phyloP scores from a whole-genome alignment of 2,797 vertebrate genomes.

The Anas bernieri region DNA sequence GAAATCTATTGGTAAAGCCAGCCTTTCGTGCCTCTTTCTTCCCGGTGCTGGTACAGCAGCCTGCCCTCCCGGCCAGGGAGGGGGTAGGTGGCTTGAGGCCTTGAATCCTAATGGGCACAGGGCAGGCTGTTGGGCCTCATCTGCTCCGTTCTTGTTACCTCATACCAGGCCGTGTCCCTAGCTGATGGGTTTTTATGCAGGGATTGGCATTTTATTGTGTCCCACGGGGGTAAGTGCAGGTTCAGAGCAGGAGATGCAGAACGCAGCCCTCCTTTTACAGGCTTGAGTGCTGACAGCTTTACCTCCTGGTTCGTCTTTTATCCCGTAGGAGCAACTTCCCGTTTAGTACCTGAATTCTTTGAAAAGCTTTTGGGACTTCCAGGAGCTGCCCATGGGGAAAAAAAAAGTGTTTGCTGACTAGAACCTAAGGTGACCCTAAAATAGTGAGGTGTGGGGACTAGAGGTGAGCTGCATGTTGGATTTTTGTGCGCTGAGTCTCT shows the following conservation, averaged over 20 bases:
- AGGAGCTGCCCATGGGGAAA: accelerated
- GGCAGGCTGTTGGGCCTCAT: background rate
- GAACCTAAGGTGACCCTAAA: background rate
- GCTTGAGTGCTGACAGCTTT: background rate
- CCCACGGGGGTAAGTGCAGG: background rate
- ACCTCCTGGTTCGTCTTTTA: background rate
- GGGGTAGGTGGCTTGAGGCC: background rate
- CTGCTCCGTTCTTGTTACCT: background rate
- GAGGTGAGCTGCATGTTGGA: background rate
- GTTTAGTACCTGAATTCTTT: background rate
- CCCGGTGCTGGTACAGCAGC: background rate
- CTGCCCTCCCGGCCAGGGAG: background rate
- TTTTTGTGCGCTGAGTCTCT: background rate
- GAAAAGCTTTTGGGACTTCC: background rate
- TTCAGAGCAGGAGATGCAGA: background rate
- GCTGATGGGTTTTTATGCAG: background rate
- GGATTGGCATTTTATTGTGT: background rate
- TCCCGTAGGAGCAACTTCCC: background rate
- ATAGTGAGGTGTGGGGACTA: background rate
- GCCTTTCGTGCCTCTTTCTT: background rate
- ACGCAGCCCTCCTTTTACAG: background rate
- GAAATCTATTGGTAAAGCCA: slow-evolving; percentile 48
- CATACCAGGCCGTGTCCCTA: background rate
- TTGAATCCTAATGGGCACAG: background rate
- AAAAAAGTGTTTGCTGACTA: background rate